phyloP scores from a whole-genome alignment of 2,797 vertebrate genomes.

The Ctenochaetus hawaiiensis region DNA sequence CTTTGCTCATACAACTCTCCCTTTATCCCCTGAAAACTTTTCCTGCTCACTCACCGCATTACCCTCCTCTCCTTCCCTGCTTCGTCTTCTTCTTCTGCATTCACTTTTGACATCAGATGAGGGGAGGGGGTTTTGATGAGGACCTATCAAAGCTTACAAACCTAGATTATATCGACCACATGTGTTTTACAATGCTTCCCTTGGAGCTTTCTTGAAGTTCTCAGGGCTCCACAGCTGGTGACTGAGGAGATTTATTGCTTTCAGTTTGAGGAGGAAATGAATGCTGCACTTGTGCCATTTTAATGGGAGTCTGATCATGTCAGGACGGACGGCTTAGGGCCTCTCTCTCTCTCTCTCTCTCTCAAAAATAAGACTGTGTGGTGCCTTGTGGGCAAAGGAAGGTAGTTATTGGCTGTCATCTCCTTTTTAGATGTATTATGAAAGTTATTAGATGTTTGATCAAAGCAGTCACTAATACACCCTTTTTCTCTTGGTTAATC shows the following conservation, averaged over 20 bases:
- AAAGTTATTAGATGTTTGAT: conserved; percentile 45
- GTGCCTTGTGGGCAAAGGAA: conserved; percentile 47
- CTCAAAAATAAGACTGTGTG: conserved; percentile 48
- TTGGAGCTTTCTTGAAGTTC: conserved; percentile 51
- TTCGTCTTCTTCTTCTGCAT: conserved; percentile 50
- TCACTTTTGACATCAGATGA: conserved; percentile 61
- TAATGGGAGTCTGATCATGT: conserved; percentile 77
- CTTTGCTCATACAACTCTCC: conserved; percentile 62
- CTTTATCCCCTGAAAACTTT: conserved; percentile 50
- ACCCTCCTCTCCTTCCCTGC: conserved; percentile 36
- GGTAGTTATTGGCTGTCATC: conserved; percentile 41
- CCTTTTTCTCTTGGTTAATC: conserved; percentile 16
- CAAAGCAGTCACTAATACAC: conserved; percentile 3
- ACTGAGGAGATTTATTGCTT: conserved; percentile 77
- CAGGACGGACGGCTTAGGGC: conserved; percentile 50
- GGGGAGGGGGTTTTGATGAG: conserved; percentile 61
- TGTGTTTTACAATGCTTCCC: conserved; percentile 75
- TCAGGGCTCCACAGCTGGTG: conserved; percentile 62
- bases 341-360: conserved; percentile 38
- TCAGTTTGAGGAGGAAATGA: conserved; percentile 78
- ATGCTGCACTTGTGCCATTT: conserved; percentile 76
- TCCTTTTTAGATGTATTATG: conserved; percentile 40
- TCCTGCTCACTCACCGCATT: conserved; percentile 43
- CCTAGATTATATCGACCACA: conserved; percentile 71
- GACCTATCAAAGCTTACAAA: conserved; percentile 70